phyloP scores from a whole-genome alignment of 2,797 vertebrate species.

The Ceryle rudis region DNA sequence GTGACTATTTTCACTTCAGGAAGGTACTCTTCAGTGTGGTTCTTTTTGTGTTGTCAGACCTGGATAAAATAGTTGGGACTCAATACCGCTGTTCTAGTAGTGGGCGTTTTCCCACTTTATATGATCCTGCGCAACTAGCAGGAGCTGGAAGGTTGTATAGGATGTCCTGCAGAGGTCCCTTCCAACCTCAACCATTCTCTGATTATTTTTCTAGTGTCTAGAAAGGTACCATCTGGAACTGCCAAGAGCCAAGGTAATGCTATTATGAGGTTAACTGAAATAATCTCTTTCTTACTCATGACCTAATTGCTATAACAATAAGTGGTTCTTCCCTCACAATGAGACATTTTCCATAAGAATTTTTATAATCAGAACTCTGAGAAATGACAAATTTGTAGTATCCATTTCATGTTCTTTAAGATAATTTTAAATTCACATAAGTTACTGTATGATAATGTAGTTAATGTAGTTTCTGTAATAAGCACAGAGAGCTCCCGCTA shows the following conservation, averaged over 20 bases:
- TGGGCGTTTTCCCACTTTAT: not conserved
- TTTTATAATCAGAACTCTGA: not conserved
- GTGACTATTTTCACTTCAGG: not conserved
- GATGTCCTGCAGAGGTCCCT: not conserved
- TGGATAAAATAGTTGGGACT: not conserved
- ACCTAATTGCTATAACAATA: not conserved
- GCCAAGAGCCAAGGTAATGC: not conserved
- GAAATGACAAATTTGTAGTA: not conserved
- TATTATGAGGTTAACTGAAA: not conserved
- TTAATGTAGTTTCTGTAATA: not conserved
- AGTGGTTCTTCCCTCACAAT: not conserved
- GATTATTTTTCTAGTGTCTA: not conserved
- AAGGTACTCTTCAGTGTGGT: not conserved
- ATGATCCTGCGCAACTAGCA: not conserved
- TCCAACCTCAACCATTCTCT: not conserved
- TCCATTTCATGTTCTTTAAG: not conserved
- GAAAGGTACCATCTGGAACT: not conserved
- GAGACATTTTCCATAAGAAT: not conserved
- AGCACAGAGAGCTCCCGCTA: not conserved
- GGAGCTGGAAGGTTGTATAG: not conserved
- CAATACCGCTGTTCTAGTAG: accelerated
- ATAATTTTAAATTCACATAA: not conserved
- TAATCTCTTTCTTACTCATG: not conserved
- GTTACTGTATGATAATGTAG: not conserved
- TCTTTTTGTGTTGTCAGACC: not conserved